Percentiles rank a stretch among this genome's conserved stretches.
Evolutionary conservation across 2,888 invertebrate genomes (phyloP).

Genomic region (Diabrotica balteata): DNA sequence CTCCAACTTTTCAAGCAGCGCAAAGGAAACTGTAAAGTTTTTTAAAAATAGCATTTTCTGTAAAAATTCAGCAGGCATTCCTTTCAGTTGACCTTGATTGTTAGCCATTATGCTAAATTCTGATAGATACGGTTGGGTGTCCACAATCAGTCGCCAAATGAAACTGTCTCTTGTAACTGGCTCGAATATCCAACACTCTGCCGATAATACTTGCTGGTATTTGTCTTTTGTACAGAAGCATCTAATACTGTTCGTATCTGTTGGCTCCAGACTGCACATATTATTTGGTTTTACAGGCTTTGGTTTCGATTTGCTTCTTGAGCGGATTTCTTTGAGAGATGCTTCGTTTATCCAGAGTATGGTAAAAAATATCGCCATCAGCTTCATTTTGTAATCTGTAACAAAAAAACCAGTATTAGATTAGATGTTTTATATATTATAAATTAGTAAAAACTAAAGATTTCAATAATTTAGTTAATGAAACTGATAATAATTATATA

Average conservation of each 20-base stretch:
- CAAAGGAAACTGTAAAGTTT: slow-evolving; percentile 75
- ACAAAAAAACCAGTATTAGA: slow-evolving; percentile 23
- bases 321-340: slow-evolving; percentile 30
- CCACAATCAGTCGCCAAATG: slow-evolving; percentile 74
- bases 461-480: too few species aligned
- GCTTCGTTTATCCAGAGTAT: slow-evolving; percentile 32
- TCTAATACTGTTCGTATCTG: slow-evolving; percentile 52
- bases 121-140: slow-evolving; percentile 73
- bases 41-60: slow-evolving; percentile 70
- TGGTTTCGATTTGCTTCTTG: slow-evolving; percentile 31
- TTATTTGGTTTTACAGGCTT: slow-evolving; percentile 24
- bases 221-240: slow-evolving; percentile 73
- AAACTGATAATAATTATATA: too few species aligned
- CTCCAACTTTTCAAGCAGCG: slow-evolving; percentile 72
- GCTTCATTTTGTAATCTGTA: slow-evolving; percentile 31
- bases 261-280: slow-evolving; percentile 33
- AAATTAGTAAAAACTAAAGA: too few species aligned
- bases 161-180: slow-evolving; percentile 73
- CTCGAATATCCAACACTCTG: slow-evolving; percentile 78
- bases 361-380: slow-evolving; percentile 25
- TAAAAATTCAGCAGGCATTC: slow-evolving; percentile 66
- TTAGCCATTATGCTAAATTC: slow-evolving; percentile 77
- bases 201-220: slow-evolving; percentile 69
- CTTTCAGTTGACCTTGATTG: slow-evolving; percentile 72
- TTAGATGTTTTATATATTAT: background rate